phyloP scores from a whole-genome alignment of 64 coral and sea anemone species.

The Cladopsammia gracilis region DNA sequence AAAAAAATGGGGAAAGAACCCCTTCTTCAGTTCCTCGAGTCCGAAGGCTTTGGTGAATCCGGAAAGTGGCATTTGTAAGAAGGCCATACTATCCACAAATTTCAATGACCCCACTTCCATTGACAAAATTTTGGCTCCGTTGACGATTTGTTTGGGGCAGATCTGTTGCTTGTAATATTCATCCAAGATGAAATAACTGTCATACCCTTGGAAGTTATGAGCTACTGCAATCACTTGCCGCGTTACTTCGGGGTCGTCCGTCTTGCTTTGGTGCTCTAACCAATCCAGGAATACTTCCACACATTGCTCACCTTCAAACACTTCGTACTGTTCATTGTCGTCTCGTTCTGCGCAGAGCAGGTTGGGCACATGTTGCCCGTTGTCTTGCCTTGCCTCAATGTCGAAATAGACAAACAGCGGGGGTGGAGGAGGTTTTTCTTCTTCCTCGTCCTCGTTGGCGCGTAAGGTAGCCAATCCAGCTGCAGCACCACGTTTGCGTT shows the following conservation, averaged over 20 bases:
- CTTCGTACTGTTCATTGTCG: background rate
- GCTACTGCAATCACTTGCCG: background rate
- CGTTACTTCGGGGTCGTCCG: background rate
- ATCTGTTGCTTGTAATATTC: background rate
- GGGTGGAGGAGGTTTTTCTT: too few species aligned
- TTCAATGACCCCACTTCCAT: too few species aligned
- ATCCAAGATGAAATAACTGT: background rate
- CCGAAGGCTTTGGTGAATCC: too few species aligned
- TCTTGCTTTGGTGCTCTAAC: background rate
- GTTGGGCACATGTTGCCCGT: background rate
- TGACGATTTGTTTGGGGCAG: background rate
- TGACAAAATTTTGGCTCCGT: background rate
- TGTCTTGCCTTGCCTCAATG: background rate
- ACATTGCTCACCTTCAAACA: background rate
- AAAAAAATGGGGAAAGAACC: constrained; percentile 52
- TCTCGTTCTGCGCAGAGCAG: background rate
- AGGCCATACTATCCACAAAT: too few species aligned
- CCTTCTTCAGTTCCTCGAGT: background rate
- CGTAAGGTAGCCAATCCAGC: too few species aligned
- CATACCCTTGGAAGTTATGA: background rate
- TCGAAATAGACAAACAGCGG: background rate
- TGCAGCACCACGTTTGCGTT: too few species aligned
- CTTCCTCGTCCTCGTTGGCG: background rate
- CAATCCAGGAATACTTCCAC: background rate
- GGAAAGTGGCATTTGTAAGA: too few species aligned